Base-by-base conservation (phyloP, 2,797 vertebrate species). In the Sylvia borin region DNA sequence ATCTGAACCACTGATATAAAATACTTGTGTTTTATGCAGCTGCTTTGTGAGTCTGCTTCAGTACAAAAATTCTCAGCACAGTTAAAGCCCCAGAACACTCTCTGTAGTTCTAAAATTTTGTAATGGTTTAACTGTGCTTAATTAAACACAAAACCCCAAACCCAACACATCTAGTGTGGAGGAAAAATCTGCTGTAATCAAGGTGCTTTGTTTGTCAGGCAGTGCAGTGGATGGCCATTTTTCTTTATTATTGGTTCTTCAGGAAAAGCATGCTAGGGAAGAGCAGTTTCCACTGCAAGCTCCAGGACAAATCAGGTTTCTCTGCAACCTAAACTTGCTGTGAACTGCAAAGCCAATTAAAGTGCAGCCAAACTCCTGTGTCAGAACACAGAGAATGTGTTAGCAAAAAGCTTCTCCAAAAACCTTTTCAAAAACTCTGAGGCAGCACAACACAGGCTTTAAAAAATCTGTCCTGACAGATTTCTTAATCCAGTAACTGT, bases 341-440 rank as follows among this genome's bases (percentile, higher is more conserved):
- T 34, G 24, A 93, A 91, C 62, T 60, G 60, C 65, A 91, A 92
- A 95, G 53, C 57, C n/a, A 81, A 92, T 76, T 79, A 84, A 65
- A 0, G 8, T 5, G 11, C 34, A 85, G 72, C 32, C 61, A 75
- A 80, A 47, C 26, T 40, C 58, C 34, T 17, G 26, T 34, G 7
- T 58, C 66, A 57, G 42, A 94, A 65, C 40, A 79, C 29, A 75
- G 19, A 72, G 11, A 90, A 61, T 2, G 10, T 6, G 12, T 72
- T 72, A 75, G 43, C 36, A 83, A 68, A 83, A 80, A 45, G 36
- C 38, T 55, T 16, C 36, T 55, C 42, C 26, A 15, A 48, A 72
- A 54, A 32, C 13, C 79, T 70, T 72, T 73, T 50, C 34, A 64
- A 86, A 92, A 92, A 50, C 34, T 70, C 79, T 79, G 68, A 71